phyloP scores from a whole-genome alignment of 2,113 vertebrate genomes.

The Cariama cristata region DNA sequence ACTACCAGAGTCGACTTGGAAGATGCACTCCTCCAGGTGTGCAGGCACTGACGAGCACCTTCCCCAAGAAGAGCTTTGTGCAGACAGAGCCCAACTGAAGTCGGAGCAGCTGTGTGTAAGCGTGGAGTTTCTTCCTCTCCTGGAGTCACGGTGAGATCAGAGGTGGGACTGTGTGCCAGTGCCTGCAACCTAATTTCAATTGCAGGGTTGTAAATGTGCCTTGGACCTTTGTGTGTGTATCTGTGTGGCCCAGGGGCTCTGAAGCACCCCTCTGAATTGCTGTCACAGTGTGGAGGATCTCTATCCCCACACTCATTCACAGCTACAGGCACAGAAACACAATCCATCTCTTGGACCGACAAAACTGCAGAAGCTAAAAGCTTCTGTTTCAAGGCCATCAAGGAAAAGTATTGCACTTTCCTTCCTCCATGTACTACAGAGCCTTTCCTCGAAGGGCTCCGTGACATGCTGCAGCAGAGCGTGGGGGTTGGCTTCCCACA shows the following conservation, averaged over 20 bases:
- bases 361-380: background rate
- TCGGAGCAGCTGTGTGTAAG: background rate
- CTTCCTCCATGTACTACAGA: background rate
- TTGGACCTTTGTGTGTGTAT: background rate
- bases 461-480: rapidly evolving
- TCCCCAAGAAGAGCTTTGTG: background rate
- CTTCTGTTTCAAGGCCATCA: background rate
- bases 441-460: background rate
- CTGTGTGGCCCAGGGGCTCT: background rate
- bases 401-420: background rate
- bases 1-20: background rate
- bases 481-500: background rate
- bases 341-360: background rate
- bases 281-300: background rate
- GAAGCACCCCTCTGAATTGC: background rate
- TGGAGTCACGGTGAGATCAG: background rate
- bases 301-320: background rate
- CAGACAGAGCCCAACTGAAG: background rate
- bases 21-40: background rate
- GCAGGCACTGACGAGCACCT: background rate
- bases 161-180: background rate
- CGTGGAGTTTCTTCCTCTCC: background rate
- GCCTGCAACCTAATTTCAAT: background rate
- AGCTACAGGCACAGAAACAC: background rate
- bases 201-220: background rate